Percentiles rank a stretch among this genome's conserved stretches.
Conservation (phyloP, 2,113 vertebrate genomes). For the Ameiurus melas region DNA sequence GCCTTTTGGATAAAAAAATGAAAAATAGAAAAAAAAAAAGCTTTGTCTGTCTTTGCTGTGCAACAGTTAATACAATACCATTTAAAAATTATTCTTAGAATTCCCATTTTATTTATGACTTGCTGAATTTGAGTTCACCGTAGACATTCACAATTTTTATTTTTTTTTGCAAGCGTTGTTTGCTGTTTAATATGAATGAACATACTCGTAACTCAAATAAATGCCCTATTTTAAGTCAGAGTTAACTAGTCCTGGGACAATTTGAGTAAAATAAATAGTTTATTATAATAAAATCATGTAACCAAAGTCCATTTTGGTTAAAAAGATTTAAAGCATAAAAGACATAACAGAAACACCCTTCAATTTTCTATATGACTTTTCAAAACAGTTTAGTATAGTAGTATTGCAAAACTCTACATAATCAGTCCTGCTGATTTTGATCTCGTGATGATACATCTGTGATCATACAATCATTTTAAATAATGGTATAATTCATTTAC, state of each 20-base stretch:
- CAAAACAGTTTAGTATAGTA: not conserved
- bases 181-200: not conserved
- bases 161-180: too few relatives aligned
- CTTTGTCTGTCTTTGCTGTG: not conserved
- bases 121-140: not conserved
- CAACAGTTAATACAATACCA: not conserved
- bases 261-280: not conserved
- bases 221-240: not conserved
- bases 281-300: not conserved
- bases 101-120: not conserved
- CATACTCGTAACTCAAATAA: not conserved
- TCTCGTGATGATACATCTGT: not conserved
- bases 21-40: not conserved
- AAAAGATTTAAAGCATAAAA: not conserved
- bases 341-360: not conserved
- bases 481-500: not conserved
- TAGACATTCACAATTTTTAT: not conserved
- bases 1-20: constrained; percentile 38
- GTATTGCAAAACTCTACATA: constrained; percentile 13
- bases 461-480: constrained; percentile 22
- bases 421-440: constrained; percentile 74
- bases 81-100: not conserved
- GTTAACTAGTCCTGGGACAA: not conserved
- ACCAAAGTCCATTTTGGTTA: not conserved
- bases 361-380: constrained; percentile 7